Evolutionary conservation across 2,113 vertebrate species (phyloP).

Genomic region (Oryzias curvinotus): DNA sequence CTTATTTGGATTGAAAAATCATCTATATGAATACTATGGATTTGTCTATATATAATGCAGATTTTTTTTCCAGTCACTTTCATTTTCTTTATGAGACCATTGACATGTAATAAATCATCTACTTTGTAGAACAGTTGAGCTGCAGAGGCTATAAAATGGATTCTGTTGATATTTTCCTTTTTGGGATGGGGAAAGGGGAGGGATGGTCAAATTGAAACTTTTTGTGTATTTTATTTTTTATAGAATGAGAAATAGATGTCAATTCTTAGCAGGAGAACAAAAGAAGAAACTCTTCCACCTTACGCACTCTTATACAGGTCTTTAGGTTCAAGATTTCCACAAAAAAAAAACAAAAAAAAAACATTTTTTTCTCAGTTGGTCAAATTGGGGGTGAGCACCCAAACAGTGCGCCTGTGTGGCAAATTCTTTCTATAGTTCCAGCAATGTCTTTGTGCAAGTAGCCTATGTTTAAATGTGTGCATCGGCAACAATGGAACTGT

Average conservation of each 20-base stretch:
- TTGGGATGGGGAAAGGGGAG: slow-evolving; percentile 8
- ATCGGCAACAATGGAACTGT: slow-evolving; percentile 80
- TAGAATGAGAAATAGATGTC: slow-evolving; percentile 75
- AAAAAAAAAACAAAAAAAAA: slow-evolving; percentile 50
- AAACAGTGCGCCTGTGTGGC: slow-evolving; percentile 64
- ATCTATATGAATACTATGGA: slow-evolving; percentile 81
- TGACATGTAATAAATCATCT: slow-evolving; percentile 72
- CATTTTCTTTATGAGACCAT: slow-evolving; percentile 73
- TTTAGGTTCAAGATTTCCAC: slow-evolving; percentile 65
- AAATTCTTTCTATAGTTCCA: slow-evolving; percentile 77
- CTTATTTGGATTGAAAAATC: slow-evolving; percentile 79
- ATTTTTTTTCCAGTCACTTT: slow-evolving; percentile 76
- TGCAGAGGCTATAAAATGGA: slow-evolving; percentile 65
- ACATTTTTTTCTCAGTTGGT: slow-evolving; percentile 68
- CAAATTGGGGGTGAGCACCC: slow-evolving; percentile 64
- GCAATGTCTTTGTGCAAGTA: slow-evolving; percentile 80
- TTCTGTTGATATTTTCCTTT: slow-evolving; percentile 71
- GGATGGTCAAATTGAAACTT: slow-evolving; percentile 52
- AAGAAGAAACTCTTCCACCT: slow-evolving; percentile 62
- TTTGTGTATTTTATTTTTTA: slow-evolving; percentile 74
- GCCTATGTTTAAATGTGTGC: slow-evolving; percentile 78
- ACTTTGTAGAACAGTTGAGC: slow-evolving; percentile 69
- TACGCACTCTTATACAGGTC: slow-evolving; percentile 67
- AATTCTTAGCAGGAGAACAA: slow-evolving; percentile 61
- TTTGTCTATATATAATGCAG: slow-evolving; percentile 79